Conservation (phyloP, 2,888 invertebrate genomes). For the Tridacna crocea region DNA sequence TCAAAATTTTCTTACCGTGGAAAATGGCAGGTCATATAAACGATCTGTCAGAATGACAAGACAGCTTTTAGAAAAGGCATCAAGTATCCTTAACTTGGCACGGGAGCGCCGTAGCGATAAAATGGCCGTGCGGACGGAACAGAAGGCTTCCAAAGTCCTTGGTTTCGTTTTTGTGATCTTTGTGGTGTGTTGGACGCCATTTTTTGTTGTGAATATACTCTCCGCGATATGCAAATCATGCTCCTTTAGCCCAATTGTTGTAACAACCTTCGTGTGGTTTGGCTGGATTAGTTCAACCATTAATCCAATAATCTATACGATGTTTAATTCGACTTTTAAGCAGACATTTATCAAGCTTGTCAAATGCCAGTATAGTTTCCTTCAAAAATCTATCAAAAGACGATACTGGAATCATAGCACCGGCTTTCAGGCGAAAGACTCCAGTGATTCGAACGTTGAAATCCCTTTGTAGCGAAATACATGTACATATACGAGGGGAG, state of each 20-base stretch:
- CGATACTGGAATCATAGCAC: conserved; percentile 37
- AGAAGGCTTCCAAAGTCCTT: conserved; percentile 95
- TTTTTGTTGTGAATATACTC: conserved; percentile 81
- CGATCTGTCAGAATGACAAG: conserved; percentile 68
- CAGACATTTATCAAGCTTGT: conserved; percentile 81
- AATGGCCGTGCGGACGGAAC: conserved; percentile 90
- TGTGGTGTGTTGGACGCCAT: conserved; percentile 83
- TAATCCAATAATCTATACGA: conserved; percentile 84
- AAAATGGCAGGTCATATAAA: conserved; percentile 26
- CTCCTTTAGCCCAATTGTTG: conserved; percentile 86
- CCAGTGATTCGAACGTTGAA: conserved; percentile 42
- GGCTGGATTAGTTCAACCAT: conserved; percentile 83
- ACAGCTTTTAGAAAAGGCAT: conserved; percentile 79
- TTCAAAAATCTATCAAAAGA: conserved; percentile 33
- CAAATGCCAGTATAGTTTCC: conserved; percentile 72
- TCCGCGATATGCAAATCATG: conserved; percentile 89
- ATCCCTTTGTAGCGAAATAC: conserved; percentile 27
- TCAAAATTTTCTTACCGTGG: neutral
- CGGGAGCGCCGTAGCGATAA: conserved; percentile 63
- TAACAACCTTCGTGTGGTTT: conserved; percentile 82
- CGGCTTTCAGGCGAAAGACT: conserved; percentile 30
- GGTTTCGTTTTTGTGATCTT: conserved; percentile 83
- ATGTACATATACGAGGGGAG: too few relatives aligned
- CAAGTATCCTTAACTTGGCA: conserved; percentile 77
- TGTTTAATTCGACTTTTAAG: conserved; percentile 83